Conservation (phyloP, 1,140 invertebrate species). For the Druon quercuslanigerum region DNA sequence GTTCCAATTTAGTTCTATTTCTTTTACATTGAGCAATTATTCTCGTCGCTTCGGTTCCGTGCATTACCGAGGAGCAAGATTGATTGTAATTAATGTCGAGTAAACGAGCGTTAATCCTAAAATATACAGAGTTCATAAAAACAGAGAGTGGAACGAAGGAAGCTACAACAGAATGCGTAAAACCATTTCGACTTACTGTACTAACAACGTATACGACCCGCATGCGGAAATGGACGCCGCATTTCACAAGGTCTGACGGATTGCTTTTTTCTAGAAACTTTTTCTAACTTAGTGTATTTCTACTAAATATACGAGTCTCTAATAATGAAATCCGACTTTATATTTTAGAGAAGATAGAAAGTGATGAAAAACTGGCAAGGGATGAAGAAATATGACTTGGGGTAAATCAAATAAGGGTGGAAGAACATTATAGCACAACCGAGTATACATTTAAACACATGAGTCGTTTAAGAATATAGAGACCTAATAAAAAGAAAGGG, state of each 20-base stretch:
- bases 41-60: neutral
- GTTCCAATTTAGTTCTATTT: neutral
- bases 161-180: conserved; percentile 22
- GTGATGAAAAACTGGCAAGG: neutral
- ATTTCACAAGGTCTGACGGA: conserved; percentile 27
- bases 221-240: conserved; percentile 27
- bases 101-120: conserved; percentile 22
- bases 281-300: conserved; percentile 16
- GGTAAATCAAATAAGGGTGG: conserved; percentile 1
- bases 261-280: conserved; percentile 24
- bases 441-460: neutral
- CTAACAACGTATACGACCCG: conserved; percentile 15
- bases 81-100: conserved; percentile 25
- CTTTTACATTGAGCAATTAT: conserved; percentile 4
- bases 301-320: conserved; percentile 19
- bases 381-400: conserved; percentile 4
- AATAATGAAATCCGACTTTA: conserved; percentile 24
- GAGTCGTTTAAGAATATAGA: neutral
- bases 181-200: conserved; percentile 19
- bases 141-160: neutral
- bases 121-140: neutral
- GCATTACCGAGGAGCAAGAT: conserved; percentile 5
- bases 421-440: neutral
- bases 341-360: conserved; percentile 20
- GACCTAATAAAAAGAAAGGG: too few species aligned